Evolutionary conservation across 1,140 invertebrate species (phyloP), one percentile per base, ranked within the genome.

Genomic region (Odontomachus brunneus): DNA sequence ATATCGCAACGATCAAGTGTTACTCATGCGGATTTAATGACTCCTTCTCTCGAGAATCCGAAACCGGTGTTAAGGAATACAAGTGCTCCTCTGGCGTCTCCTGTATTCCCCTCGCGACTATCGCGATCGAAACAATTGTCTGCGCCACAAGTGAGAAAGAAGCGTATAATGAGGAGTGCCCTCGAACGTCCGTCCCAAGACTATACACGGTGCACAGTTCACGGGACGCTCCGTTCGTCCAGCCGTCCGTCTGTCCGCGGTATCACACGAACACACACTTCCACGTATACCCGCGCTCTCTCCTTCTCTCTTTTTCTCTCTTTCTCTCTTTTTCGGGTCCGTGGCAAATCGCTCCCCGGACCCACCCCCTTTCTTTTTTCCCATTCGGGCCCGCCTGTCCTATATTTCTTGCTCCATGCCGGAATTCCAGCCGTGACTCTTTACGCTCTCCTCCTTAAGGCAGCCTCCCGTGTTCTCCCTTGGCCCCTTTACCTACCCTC

Each of bases 361-460:
- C 75, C 88, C 88, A 89, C 88, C 89, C 89, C 87, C 78, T 84
- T 87, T 88, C 84, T 87, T 87, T 85, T 86, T 88, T 89, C 80
- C 75, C 75, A 65, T 67, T 22, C 86, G 19, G 55, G 22, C 49
- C 84, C 87, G 82, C 85, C 82, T 87, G 85, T 85, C 89, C 89
- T 90, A 90, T 90, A 90, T 89, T 90, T 90, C 89, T 90, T 89
- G 84, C 83, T 89, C 49, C 82, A 65, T 75, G 76, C 75, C 76
- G 85, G 88, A 90, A 90, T 90, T 89, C 85, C 86, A 80, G 74
- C 49, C 60, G 66, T 66, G 63, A 76, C 86, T 88, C 86, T 90
- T 89, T 89, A 87, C 88, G 88, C 73, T 88, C 85, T 83, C 49
- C 63, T 80, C 59, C 55, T 84, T 86, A 88, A 88, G 74, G 80